Evolutionary conservation across 2,797 vertebrate genomes (phyloP), one percentile per base, ranked within the genome.

Genomic region (Falco biarmicus): DNA sequence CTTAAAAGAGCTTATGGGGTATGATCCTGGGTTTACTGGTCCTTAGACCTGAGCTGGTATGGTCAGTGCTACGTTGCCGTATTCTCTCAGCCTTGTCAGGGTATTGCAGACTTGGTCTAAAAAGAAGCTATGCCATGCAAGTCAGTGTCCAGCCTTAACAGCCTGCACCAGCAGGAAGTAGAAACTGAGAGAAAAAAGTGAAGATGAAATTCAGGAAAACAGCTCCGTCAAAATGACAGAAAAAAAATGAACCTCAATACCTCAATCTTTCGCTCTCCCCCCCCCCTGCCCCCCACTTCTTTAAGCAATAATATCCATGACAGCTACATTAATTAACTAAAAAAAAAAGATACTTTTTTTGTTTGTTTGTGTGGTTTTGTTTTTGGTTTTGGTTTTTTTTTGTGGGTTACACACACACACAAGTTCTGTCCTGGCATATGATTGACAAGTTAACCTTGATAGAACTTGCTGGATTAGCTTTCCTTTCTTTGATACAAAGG

Each of bases 221-320:
- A 13, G 4, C 4, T 54, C 5, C 2, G 25, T n/a, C 10, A 56
- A 11, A n/a, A 32, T 0, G 0, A 51, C 2, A 37, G 28, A 1
- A 11, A 18, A 43, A 76, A 28, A 25, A 26, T 11, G 0, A 8
- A 18, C 10, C 6, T 57, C 18, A 13, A 11, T 13, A 32, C 7
- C 3, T 17, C 6, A 18, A 32, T 5, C 13, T 13, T 14, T 29
- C 8, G 5, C 25, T 32, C 25, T 32, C n/a, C n/a, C n/a, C n/a
- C n/a, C n/a, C n/a, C 56, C 6, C 41, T 14, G 6, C 41, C 6
- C 41, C 41, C 41, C 41, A 3, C 1, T 34, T 70, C 14, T 61
- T 78, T 75, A 53, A 64, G 41, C 10, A 51, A 5, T 25, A 28
- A 79, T 20, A n/a, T 26, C 26, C 26, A 57, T 10, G n/a, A 59